A percentile compares a stretch with the other conserved stretches of the same genome.
Conservation (phyloP, 2,797 vertebrate genomes). For the Chiroxiphia lanceolata region DNA sequence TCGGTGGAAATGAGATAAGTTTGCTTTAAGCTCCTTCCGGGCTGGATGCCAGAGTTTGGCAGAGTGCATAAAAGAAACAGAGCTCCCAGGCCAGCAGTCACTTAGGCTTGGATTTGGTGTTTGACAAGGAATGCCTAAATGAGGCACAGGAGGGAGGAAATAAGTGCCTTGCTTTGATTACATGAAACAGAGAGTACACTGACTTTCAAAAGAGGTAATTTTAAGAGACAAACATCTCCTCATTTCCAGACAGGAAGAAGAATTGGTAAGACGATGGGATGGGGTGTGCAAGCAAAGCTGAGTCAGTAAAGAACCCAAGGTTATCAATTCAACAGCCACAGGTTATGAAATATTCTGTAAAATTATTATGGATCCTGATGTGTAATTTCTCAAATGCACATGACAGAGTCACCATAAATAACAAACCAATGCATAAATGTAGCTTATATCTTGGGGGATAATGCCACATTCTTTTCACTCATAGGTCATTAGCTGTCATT, state of each 20-base stretch:
- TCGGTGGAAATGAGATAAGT: conserved; percentile 52
- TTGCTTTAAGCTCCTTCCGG: conserved; percentile 59
- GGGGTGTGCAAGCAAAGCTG: background rate
- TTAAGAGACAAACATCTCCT: conserved; percentile 17
- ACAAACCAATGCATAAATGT: conserved; percentile 25
- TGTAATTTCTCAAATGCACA: conserved; percentile 13
- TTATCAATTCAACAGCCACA: background rate
- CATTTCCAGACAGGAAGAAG: background rate
- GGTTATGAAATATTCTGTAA: background rate
- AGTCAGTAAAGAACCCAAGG: background rate
- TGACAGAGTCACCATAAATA: conserved; percentile 46
- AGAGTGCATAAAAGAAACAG: conserved; percentile 31
- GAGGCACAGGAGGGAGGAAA: background rate
- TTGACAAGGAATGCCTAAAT: conserved; percentile 44
- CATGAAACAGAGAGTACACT: background rate
- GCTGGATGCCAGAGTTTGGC: conserved; percentile 52
- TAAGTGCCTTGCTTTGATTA: background rate
- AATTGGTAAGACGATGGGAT: background rate
- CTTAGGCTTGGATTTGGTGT: conserved; percentile 26
- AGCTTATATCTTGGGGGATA: conserved; percentile 24
- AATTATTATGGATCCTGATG: background rate
- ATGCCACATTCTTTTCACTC: conserved; percentile 28
- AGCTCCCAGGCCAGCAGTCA: conserved; percentile 56
- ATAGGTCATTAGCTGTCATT: conserved; percentile 5
- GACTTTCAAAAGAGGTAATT: conserved; percentile 18